Base-by-base conservation (phyloP, 2,888 invertebrate species). In the Drosophila nr. perissopoda region DNA sequence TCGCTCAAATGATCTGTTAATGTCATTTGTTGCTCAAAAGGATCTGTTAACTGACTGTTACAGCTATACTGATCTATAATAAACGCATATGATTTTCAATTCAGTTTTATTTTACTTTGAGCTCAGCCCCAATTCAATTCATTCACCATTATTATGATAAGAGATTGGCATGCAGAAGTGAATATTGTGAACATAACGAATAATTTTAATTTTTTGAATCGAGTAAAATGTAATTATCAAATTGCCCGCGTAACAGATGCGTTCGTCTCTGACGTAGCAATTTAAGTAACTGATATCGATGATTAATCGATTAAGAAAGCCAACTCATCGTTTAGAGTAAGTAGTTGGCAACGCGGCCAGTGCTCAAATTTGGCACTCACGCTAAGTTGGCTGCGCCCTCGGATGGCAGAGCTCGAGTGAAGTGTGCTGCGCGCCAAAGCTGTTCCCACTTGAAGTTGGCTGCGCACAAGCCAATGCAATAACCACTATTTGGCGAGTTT, bases 361-460 rank as follows among this genome's bases (percentile, higher is more conserved):
- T 21, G 60, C 51, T 36, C 38, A 36, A 53, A 57, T 34, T 53
- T 27, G 10, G 36, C 11, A 49, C 27, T n/a, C 33, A 49, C 57
- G 38, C n/a, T 21, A 69, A 52, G 71, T 56, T 70, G 62, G 70
- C 29, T 34, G 51, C 69, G n/a, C 4, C n/a, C 2, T 11, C 21
- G 11, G 3, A 18, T 29, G 4, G 2, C 0, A 13, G 31, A 25
- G 46, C 38, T 33, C 13, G 36, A 54, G 18, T 57, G 61, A 76
- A 65, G 75, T 59, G 56, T 49, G 75, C 59, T 46, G 61, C 58
- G 16, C 18, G 4, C 1, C 3, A 29, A 2, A 2, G 0, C 13
- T 65, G 79, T 70, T 65, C 70, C 18, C 74, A 74, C 79, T 36
- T 65, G 49, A 76, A 74, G 75, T 62, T 70, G 74, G 70, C 48